phyloP scores from a whole-genome alignment of 2,113 vertebrate genomes.

The Corynorhinus townsendii region DNA sequence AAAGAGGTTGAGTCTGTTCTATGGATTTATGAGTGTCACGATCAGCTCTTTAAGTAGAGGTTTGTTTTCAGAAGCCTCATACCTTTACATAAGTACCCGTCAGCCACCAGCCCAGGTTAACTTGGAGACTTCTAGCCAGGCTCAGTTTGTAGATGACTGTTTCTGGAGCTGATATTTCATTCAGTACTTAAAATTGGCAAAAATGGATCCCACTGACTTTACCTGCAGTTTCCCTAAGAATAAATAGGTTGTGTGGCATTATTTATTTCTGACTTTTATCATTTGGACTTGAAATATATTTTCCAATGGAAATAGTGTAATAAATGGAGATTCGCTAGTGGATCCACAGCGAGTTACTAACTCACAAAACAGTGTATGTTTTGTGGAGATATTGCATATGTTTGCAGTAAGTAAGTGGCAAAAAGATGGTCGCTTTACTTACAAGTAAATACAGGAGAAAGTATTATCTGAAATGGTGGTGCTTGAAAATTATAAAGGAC shows the following conservation, averaged over 20 bases:
- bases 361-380: not conserved
- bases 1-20: not conserved
- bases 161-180: not conserved
- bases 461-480: not conserved
- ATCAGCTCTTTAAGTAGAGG: not conserved
- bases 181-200: not conserved
- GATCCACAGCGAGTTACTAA: not conserved
- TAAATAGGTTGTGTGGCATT: not conserved
- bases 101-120: not conserved
- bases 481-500: not conserved
- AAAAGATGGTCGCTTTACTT: not conserved
- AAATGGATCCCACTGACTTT: not conserved
- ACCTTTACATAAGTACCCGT: not conserved
- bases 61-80: not conserved
- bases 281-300: conserved; percentile 12
- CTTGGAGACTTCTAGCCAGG: not conserved
- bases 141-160: not conserved
- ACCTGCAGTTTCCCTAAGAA: not conserved
- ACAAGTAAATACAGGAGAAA: not conserved
- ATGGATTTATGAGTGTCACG: not conserved
- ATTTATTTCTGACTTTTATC: not conserved
- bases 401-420: conserved; percentile 13
- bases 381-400: not conserved
- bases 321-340: not conserved
- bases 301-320: not conserved